These are phyloP conservation scores for Anolis carolinensis DNA, from an alignment of 2,113 vertebrate genomes.

Conservation along the genomic window DNA sequence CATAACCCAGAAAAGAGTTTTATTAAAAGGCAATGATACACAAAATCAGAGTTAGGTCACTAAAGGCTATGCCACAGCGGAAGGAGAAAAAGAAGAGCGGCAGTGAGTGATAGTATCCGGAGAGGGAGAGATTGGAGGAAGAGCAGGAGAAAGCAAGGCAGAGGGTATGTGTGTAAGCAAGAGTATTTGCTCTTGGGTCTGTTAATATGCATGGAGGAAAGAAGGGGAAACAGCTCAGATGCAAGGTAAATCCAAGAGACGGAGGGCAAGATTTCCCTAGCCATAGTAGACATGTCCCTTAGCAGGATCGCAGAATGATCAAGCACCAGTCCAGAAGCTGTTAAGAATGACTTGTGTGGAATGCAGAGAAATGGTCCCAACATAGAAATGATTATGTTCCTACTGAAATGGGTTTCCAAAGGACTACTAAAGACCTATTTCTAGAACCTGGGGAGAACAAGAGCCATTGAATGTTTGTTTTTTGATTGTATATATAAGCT, in stretches of 20 bases:
- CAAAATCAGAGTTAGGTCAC: neutral
- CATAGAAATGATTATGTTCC: neutral
- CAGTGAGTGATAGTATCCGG: neutral
- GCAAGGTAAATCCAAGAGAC: neutral
- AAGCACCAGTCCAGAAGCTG: neutral
- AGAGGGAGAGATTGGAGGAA: neutral
- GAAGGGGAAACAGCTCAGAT: too few relatives aligned
- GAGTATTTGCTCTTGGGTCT: neutral
- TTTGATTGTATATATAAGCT: neutral
- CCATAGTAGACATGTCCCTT: neutral
- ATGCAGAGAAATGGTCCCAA: too few relatives aligned
- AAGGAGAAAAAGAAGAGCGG: neutral
- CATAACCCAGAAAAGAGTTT: neutral
- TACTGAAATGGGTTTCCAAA: neutral
- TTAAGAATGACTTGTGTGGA: neutral
- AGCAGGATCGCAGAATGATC: neutral
- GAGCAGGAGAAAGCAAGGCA: neutral
- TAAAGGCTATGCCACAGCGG: neutral
- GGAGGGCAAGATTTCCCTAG: neutral
- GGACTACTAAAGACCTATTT: neutral
- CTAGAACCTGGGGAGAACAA: neutral
- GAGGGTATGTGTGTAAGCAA: neutral
- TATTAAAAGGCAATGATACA: neutral
- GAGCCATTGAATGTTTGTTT: neutral
- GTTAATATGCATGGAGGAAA: neutral